Base-by-base conservation (phyloP, 1,140 invertebrate genomes). In the Eumeta japonica region DNA sequence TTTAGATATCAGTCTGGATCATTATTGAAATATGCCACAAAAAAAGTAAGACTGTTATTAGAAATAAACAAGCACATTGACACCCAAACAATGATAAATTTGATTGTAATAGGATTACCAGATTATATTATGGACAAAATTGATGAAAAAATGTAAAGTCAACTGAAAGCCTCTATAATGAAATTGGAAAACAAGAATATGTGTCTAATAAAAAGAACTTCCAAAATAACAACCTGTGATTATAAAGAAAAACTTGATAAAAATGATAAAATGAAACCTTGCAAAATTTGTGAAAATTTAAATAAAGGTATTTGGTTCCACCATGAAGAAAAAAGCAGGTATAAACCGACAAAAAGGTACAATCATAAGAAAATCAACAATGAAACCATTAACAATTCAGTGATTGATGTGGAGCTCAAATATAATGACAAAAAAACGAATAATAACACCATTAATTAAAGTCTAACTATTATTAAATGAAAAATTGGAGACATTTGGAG, bases 11-110 rank as follows among this genome's bases (percentile, higher is more conserved):
- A n/a, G n/a, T n/a, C n/a, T n/a, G n/a, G n/a, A n/a, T n/a, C n/a
- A n/a, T n/a, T n/a, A n/a, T n/a, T n/a, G n/a, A 62, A 42, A 19
- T 62, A 66, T 61, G 58, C 53, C 2, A 39, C 49, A 18, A 62
- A 46, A 43, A 62, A 58, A 43, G 50, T 47, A 47, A 45, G 38
- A 41, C 43, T 42, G 13, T 48, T 45, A 12, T 41, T 48, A 39
- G 43, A 53, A 31, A 27, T 41, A 10, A 39, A 40, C 19, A 41
- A 41, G 37, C 28, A 30, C 11, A 49, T n/a, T n/a, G n/a, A n/a
- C n/a, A n/a, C n/a, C n/a, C n/a, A n/a, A n/a, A n/a, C n/a, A n/a
- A n/a, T n/a, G 16, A 43, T 48, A 10, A 37, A 49, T 28, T 19
- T 46, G 4, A 47, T 47, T 39, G 48, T 35, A 18, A n/a, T n/a